Conservation (phyloP, 1,140 invertebrate species). For the Bombus vancouverensis region DNA sequence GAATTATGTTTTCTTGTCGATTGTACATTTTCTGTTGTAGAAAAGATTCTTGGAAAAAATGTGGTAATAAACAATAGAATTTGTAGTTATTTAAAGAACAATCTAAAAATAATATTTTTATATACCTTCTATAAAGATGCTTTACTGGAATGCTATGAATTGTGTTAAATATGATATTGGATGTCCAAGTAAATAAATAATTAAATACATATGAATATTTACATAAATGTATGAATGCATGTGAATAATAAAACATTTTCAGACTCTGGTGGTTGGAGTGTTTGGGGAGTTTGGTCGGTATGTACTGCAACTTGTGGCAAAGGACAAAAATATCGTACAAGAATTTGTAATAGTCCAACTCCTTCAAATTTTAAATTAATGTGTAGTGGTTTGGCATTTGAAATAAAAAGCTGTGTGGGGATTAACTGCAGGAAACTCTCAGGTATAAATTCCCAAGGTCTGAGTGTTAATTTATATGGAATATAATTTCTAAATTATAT, state of each 20-base stretch:
- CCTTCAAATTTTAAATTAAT: slow-evolving; percentile 34
- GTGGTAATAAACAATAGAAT: slow-evolving; percentile 16
- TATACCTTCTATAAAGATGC: slow-evolving; percentile 27
- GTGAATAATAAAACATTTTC: not conserved
- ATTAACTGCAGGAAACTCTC: slow-evolving; percentile 23
- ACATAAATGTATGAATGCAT: too few species aligned
- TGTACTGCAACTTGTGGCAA: slow-evolving; percentile 40
- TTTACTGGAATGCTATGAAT: slow-evolving; percentile 56
- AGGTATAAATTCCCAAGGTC: not conserved
- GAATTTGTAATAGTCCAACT: slow-evolving; percentile 41
- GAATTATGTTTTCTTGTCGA: slow-evolving; percentile 45
- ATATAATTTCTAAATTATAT: too few species aligned
- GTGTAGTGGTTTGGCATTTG: slow-evolving; percentile 29
- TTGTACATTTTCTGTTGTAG: slow-evolving; percentile 30
- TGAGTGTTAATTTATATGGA: not conserved
- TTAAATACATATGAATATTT: not conserved
- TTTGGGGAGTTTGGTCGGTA: slow-evolving; percentile 36
- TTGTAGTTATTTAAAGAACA: not conserved
- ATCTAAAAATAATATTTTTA: not conserved
- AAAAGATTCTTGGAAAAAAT: slow-evolving; percentile 39
- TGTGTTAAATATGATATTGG: slow-evolving; percentile 47
- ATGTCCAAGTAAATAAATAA: slow-evolving; percentile 41
- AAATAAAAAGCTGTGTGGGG: slow-evolving; percentile 19
- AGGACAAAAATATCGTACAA: slow-evolving; percentile 42
- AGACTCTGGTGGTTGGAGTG: slow-evolving; percentile 47